phyloP scores from a whole-genome alignment of 2,888 invertebrate genomes.

The Euplagia quadripunctaria region DNA sequence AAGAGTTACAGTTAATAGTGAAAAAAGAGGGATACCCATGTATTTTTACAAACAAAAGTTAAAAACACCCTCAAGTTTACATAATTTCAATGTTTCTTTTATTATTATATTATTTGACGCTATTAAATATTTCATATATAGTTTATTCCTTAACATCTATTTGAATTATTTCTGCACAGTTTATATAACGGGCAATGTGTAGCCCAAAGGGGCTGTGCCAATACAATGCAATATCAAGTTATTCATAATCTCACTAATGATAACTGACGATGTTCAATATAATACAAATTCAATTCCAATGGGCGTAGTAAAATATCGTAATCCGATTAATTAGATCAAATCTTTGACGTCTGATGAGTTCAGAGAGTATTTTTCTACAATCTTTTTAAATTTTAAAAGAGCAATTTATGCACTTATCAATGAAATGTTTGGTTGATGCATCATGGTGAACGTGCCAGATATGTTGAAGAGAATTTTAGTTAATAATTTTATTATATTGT shows the following conservation, averaged over 20 bases:
- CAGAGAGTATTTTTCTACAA: conserved; percentile 86
- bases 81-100: conserved; percentile 40
- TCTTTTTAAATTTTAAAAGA: conserved; percentile 82
- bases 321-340: conserved; percentile 76
- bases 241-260: conserved; percentile 79
- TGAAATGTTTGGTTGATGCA: conserved; percentile 84
- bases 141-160: conserved; percentile 21
- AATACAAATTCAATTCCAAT: conserved; percentile 64
- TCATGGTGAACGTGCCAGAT: conserved; percentile 85
- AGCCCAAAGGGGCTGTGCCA: conserved; percentile 21
- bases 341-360: conserved; percentile 77
- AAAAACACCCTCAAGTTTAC: conserved; percentile 35
- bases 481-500: conserved; percentile 87
- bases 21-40: conserved; percentile 55
- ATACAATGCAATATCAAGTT: conserved; percentile 40
- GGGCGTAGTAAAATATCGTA: conserved; percentile 71
- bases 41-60: conserved; percentile 46
- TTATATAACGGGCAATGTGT: conserved; percentile 16
- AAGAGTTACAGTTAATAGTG: conserved; percentile 55
- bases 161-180: conserved; percentile 21
- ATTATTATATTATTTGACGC: conserved; percentile 37
- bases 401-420: conserved; percentile 83
- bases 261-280: conserved; percentile 61
- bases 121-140: conserved; percentile 26
- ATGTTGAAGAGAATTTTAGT: conserved; percentile 87